phyloP scores from a whole-genome alignment of 92 coral and sea anemone species.

The Epizoanthus stellaris region DNA sequence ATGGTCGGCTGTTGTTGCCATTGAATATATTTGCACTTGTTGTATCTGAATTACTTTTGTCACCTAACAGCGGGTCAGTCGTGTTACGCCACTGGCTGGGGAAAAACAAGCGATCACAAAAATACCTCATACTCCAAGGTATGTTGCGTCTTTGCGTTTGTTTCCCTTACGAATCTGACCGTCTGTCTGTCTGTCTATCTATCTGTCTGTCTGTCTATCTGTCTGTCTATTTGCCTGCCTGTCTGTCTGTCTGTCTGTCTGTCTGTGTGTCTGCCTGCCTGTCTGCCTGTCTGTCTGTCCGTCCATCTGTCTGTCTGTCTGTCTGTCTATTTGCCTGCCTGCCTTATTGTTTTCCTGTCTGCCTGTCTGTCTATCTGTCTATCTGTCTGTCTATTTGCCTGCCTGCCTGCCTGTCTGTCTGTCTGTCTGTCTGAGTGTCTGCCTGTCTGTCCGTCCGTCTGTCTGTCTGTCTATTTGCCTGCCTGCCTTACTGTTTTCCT shows the following conservation, averaged over 20 bases:
- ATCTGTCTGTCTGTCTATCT: neutral
- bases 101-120: slow-evolving; percentile 53
- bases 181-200: neutral
- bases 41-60: neutral
- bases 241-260: neutral
- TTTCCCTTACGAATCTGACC: neutral
- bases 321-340: neutral
- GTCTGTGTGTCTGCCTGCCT: neutral
- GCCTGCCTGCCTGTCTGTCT: no score
- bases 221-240: no score
- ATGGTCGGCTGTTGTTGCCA: no score
- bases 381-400: no score
- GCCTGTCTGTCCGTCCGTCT: no score
- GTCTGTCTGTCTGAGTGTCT: no score
- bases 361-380: no score
- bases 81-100: slow-evolving; percentile 97
- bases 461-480: no score
- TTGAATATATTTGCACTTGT: neutral
- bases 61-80: slow-evolving; percentile 62
- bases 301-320: neutral
- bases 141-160: neutral
- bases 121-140: slow-evolving; percentile 55
- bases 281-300: no score
- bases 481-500: no score
- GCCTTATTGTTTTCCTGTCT: neutral